Base-by-base conservation (phyloP, 2,888 invertebrate species). In the Gisinianus flammeolus region DNA sequence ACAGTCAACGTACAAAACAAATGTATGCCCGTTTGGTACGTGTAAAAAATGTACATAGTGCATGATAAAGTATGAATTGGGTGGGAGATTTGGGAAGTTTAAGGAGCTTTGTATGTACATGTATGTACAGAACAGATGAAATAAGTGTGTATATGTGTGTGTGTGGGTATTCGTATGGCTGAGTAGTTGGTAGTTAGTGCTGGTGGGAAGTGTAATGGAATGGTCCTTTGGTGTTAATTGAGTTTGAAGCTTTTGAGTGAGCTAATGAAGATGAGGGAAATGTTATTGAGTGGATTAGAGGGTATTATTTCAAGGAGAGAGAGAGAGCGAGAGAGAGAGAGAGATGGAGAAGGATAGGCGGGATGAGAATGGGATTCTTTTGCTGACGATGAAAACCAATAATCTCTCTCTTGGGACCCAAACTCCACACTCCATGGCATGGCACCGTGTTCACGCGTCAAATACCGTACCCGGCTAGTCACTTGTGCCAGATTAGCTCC, bases 361-460 rank as follows among this genome's bases (percentile, higher is more conserved):
- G n/a, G 69, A 58, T 58, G 70, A 64, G 75, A 52, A 31, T 31
- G 79, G 77, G 79, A 78, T 79, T 82, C 82, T 82, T 82, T 82
- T 84, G 84, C 84, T 84, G 84, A 84, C 82, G 82, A 82, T 81
- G 82, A 83, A 83, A 83, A 82, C 83, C 83, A 82, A 82, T 84
- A 84, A 84, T 84, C 84, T 84, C 81, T 83, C 84, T 81, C 75
- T 56, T 76, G 84, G 83, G 84, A 84, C 79, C 81, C 44, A 58
- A 77, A 67, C 78, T 72, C 73, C 76, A 67, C 44, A 19, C 44
- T 76, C 71, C n/a, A n/a, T 76, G 78, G 69, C 64, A 77, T 69
- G 35, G 19, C 2, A 44, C 44, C 19, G 12, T 33, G 77, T 66
- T 78, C 79, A 79, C 80, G 81, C 82, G 82, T 82, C 79, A 83